A percentile compares a stretch with the other conserved stretches of the same genome.
Evolutionary conservation across 2,888 invertebrate genomes (phyloP).

Genomic region (Coelopa pilipes): DNA sequence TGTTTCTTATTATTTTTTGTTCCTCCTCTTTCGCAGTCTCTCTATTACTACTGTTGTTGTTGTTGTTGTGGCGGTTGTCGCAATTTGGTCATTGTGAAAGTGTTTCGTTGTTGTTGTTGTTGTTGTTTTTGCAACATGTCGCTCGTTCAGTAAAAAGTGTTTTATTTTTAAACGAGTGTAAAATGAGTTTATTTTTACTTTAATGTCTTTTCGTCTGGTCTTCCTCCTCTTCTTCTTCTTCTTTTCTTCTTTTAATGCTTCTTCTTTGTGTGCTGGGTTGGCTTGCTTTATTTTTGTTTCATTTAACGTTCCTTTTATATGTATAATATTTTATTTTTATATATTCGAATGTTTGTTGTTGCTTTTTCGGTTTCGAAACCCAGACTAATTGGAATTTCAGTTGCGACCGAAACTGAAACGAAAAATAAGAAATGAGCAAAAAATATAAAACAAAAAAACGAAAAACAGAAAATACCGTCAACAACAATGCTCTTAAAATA

Average conservation of each 20-base stretch:
- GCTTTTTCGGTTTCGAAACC: neutral
- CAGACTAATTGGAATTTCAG: slow-evolving; percentile 31
- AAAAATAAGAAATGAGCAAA: neutral
- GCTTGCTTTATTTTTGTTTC: neutral
- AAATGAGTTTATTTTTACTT: slow-evolving; percentile 2
- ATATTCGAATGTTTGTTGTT: neutral
- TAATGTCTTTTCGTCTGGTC: neutral
- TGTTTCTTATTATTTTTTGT: neutral
- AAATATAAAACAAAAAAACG: no score
- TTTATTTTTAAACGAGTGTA: slow-evolving; percentile 6
- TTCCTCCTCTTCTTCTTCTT: neutral
- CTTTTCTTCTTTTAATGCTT: neutral
- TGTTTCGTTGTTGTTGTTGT: no score
- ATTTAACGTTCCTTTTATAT: slow-evolving; percentile 5
- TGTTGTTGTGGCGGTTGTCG: neutral
- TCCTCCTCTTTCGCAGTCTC: no score
- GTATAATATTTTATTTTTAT: neutral
- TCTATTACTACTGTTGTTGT: neutral
- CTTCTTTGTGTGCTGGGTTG: neutral
- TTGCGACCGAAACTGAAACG: neutral
- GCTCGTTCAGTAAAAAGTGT: slow-evolving; percentile 1
- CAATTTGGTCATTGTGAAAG: neutral
- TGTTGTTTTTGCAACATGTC: no score
- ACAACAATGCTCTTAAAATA: slow-evolving; percentile 15
- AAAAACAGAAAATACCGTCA: no score